phyloP scores from a whole-genome alignment of 2,797 vertebrate genomes.

The Peromyscus melanophrys region DNA sequence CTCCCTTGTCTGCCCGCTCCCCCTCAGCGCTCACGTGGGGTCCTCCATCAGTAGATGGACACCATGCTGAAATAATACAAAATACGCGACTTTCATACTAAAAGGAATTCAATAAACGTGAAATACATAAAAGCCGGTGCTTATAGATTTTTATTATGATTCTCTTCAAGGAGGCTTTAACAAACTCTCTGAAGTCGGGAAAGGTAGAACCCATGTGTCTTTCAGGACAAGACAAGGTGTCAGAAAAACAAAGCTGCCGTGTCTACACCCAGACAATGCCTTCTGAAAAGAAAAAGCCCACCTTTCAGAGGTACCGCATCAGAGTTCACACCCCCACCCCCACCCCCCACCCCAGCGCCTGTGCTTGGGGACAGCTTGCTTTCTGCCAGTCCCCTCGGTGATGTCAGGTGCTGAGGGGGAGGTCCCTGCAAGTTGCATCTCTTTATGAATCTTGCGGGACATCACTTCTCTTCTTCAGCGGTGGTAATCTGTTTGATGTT shows the following conservation, averaged over 20 bases:
- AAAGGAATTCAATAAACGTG: constrained; percentile 74
- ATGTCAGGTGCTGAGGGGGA: not conserved
- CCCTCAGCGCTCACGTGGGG: constrained; percentile 26
- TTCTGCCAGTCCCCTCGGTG: rapidly evolving
- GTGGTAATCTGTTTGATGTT: constrained; percentile 30
- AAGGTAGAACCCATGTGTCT: not conserved
- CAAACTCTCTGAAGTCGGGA: constrained; percentile 58
- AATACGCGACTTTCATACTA: constrained; percentile 73
- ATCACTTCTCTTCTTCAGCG: not conserved
- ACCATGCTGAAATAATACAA: constrained; percentile 13
- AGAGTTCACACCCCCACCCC: not conserved
- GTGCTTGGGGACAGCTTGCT: not conserved
- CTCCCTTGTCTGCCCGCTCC: constrained; percentile 65
- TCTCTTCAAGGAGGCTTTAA: constrained; percentile 60
- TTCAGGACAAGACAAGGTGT: constrained; percentile 25
- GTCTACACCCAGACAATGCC: not conserved
- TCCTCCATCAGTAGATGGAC: constrained; percentile 39
- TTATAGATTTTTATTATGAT: constrained; percentile 79
- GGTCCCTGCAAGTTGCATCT: not conserved
- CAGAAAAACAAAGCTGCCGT: not conserved
- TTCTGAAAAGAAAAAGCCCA: not conserved
- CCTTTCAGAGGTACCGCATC: not conserved
- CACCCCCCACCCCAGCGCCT: not conserved
- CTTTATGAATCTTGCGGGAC: constrained; percentile 68
- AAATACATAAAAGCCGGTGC: constrained; percentile 69